phyloP scores from a whole-genome alignment of 2,113 vertebrate species.

The Sylvia atricapilla region DNA sequence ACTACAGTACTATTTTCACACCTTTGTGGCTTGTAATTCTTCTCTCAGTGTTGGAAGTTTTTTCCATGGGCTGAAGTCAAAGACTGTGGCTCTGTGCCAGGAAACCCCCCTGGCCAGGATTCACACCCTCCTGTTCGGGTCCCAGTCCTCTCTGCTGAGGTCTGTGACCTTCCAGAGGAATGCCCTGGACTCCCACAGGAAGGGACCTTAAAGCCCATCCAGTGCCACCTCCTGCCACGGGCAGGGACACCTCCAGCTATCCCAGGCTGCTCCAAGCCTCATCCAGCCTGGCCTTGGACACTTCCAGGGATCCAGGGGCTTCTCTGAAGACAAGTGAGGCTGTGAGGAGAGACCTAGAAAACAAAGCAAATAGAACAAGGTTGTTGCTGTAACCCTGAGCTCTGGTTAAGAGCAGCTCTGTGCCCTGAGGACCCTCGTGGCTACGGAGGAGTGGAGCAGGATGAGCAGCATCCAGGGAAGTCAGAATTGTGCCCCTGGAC shows the following conservation, averaged over 20 bases:
- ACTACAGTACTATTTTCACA: too few species aligned
- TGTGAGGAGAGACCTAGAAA: not conserved
- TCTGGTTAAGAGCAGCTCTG: not conserved
- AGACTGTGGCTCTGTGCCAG: too few species aligned
- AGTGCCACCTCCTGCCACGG: not conserved
- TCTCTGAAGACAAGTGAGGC: not conserved
- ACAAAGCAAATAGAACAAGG: not conserved
- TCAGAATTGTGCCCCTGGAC: not conserved
- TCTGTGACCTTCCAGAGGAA: too few species aligned
- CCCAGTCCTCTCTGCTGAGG: too few species aligned
- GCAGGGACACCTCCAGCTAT: not conserved
- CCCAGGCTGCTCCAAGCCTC: not conserved
- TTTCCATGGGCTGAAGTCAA: too few species aligned
- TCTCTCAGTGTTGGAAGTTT: too few species aligned
- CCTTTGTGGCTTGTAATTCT: too few species aligned
- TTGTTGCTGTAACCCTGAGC: not conserved
- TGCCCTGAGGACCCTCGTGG: fast-evolving
- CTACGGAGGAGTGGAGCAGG: not conserved
- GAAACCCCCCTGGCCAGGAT: too few species aligned
- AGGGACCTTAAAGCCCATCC: not conserved
- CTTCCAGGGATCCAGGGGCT: not conserved
- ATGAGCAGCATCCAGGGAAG: not conserved
- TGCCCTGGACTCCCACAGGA: not conserved
- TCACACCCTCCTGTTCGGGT: too few species aligned
- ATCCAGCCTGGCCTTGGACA: fast-evolving